Evolutionary conservation across 2,797 vertebrate genomes (phyloP).

Genomic region (Phaenicophaeus curvirostris): DNA sequence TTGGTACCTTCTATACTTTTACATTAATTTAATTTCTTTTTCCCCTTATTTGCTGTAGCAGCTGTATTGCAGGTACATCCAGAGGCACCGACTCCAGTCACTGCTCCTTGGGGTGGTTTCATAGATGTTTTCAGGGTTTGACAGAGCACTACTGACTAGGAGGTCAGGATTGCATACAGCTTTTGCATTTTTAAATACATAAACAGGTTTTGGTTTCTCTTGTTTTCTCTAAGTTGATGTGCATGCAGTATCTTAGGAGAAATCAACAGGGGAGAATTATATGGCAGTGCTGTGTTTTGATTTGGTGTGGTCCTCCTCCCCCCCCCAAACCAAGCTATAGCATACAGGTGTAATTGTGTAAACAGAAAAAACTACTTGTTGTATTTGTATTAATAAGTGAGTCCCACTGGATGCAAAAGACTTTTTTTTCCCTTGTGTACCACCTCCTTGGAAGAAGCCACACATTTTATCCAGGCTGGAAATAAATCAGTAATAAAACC

Average conservation of each 20-base stretch:
- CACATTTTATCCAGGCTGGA: neutral
- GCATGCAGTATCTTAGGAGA: neutral
- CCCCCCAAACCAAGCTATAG: neutral
- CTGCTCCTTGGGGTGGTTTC: neutral
- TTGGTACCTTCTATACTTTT: neutral
- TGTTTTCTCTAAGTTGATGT: neutral
- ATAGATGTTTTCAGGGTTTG: neutral
- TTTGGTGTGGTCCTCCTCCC: neutral
- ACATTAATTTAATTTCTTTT: neutral
- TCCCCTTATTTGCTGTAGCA: neutral
- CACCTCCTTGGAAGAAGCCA: neutral
- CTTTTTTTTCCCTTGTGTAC: conserved; percentile 3
- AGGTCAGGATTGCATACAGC: neutral
- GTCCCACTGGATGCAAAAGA: conserved; percentile 29
- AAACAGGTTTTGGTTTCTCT: neutral
- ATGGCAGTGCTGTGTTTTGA: neutral
- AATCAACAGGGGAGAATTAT: neutral
- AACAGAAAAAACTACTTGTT: conserved; percentile 8
- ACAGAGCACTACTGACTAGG: rapidly evolving
- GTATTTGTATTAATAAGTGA: conserved; percentile 26
- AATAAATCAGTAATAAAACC: conserved; percentile 28
- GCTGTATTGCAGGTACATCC: neutral
- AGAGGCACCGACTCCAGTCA: neutral
- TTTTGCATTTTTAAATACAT: neutral
- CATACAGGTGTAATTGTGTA: neutral